These are phyloP conservation scores for Drosophila koepferae DNA, from an alignment of 2,888 invertebrate species.

Conservation along the genomic window DNA sequence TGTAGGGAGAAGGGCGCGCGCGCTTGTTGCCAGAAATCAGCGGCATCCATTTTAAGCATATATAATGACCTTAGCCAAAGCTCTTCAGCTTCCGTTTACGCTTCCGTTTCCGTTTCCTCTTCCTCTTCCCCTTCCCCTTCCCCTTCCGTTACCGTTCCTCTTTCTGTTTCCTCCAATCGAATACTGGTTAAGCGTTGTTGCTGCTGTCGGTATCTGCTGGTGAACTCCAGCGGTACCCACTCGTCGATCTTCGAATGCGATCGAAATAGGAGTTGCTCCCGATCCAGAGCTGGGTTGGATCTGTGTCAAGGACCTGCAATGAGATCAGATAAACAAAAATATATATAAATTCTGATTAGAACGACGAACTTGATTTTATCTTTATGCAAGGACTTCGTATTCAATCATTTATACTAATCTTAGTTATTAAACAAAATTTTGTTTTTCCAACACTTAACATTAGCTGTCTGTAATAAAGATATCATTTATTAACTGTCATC, in stretches of 20 bases:
- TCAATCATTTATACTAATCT: too few species aligned
- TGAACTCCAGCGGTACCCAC: constrained; percentile 90
- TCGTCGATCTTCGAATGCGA: constrained; percentile 86
- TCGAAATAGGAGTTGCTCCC: constrained; percentile 51
- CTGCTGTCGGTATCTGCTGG: constrained; percentile 30
- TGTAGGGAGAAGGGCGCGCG: constrained; percentile 83
- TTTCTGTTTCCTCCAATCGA: not conserved
- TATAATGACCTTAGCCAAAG: constrained; percentile 47
- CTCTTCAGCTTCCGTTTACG: constrained; percentile 38
- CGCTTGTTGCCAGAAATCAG: constrained; percentile 84
- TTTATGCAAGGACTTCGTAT: too few species aligned
- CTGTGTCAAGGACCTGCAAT: constrained; percentile 13
- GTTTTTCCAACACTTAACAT: too few species aligned
- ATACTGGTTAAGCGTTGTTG: not conserved
- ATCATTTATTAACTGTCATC: too few species aligned
- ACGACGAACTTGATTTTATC: too few species aligned
- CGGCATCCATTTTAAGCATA: constrained; percentile 82
- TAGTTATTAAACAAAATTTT: too few species aligned
- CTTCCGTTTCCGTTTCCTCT: not conserved
- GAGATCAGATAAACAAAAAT: not conserved
- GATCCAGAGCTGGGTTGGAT: constrained; percentile 56
- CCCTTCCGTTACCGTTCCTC: not conserved
- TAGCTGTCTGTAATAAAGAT: too few species aligned
- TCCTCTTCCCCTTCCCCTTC: too few species aligned
- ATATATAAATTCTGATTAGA: not conserved